phyloP scores from a whole-genome alignment of 2,113 vertebrate species.

The Otis tarda region DNA sequence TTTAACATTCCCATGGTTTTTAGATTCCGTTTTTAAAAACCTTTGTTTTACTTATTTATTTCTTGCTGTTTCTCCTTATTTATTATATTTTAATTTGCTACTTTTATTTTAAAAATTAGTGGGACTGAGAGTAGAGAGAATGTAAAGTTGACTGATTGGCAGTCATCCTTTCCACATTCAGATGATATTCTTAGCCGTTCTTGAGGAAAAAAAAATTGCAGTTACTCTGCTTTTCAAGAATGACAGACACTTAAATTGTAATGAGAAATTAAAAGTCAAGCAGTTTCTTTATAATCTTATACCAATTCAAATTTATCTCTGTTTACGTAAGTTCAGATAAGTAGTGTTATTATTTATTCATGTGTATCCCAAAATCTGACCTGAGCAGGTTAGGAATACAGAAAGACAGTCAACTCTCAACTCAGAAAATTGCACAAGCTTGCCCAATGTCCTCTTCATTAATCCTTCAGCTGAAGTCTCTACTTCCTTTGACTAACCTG shows the following conservation, averaged over 20 bases:
- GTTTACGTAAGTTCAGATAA: not conserved
- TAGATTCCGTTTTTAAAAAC: not conserved
- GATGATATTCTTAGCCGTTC: not conserved
- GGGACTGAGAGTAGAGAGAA: not conserved
- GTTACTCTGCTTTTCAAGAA: not conserved
- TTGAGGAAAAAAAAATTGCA: not conserved
- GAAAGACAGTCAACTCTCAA: not conserved
- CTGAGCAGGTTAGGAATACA: not conserved
- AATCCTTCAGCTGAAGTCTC: not conserved
- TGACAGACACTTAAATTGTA: not conserved
- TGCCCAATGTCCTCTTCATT: not conserved
- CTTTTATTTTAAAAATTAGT: not conserved
- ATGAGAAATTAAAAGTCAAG: not conserved
- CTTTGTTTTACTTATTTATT: not conserved
- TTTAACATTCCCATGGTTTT: not conserved
- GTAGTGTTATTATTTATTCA: not conserved
- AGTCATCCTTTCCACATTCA: not conserved
- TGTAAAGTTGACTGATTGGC: not conserved
- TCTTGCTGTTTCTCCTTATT: not conserved
- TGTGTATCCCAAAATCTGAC: not conserved
- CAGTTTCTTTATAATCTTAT: not conserved
- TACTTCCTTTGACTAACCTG: not conserved
- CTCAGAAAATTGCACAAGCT: not conserved
- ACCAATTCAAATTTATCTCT: not conserved
- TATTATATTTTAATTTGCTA: not conserved